Percentiles rank a stretch among this genome's conserved stretches.
Evolutionary conservation across 2,888 invertebrate genomes (phyloP).

Genomic region (Apotomis turbidana): DNA sequence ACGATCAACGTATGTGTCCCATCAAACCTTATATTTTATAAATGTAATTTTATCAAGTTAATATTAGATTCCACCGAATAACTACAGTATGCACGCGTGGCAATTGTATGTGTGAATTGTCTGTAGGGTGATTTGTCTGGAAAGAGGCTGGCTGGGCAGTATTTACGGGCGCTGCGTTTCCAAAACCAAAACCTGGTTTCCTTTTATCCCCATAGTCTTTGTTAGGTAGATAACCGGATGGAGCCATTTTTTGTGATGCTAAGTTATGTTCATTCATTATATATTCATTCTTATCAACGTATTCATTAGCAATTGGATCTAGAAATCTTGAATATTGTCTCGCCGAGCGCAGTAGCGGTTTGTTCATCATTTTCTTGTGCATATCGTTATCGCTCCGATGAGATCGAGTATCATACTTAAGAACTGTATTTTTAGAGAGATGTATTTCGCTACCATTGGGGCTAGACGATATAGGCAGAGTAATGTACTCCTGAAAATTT

Average conservation of each 20-base stretch:
- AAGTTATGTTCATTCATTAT: not conserved
- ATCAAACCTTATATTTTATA: not conserved
- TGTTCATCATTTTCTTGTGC: not conserved
- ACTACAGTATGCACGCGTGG: slow-evolving; percentile 11
- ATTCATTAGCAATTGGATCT: not conserved
- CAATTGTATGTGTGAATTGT: not conserved
- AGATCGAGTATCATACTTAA: not conserved
- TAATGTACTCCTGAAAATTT: not conserved
- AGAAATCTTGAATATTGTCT: slow-evolving; percentile 8
- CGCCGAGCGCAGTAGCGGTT: not conserved
- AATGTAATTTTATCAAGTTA: not conserved
- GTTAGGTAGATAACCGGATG: too few species aligned
- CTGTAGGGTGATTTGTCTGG: not conserved
- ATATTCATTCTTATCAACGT: not conserved
- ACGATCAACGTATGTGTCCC: too few species aligned
- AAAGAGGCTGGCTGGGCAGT: too few species aligned
- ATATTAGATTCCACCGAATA: slow-evolving; percentile 24
- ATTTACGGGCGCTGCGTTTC: too few species aligned
- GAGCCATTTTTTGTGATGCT: too few species aligned
- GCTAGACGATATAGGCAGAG: not conserved
- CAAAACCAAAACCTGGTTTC: too few species aligned
- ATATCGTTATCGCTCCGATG: not conserved
- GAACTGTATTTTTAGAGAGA: slow-evolving; percentile 1
- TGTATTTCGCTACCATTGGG: slow-evolving; percentile 5
- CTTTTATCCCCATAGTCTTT: too few species aligned